Evolutionary conservation across 2,113 vertebrate genomes (phyloP), one percentile per base, ranked within the genome.

Genomic region (Actenoides hombroni): DNA sequence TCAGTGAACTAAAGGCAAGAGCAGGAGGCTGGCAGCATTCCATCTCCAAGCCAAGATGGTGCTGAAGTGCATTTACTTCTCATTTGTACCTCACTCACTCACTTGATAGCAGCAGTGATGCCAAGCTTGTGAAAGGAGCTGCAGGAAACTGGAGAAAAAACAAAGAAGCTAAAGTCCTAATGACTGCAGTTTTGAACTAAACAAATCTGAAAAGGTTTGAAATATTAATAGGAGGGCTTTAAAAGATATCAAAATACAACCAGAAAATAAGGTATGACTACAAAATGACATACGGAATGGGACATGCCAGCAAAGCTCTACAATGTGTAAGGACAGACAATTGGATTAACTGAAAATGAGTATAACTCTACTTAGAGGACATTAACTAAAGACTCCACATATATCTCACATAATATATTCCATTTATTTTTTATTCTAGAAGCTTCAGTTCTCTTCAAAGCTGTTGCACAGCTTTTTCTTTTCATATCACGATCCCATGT

Each of bases 101-200:
- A 64, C 35, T 86, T 85, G 81, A 91, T 33, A 85, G 33, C 16
- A 89, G 26, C 18, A 49, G 25, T 35, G 60, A 68, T 39, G 64
- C 16, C 16, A 94, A 73, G 35, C 1, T 21, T 86, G 73, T 5
- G 26, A 75, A 90, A 68, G 28, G 40, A 94, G 25, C 35, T 80
- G 3, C 23, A 57, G 60, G 56, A 94, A 74, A 69, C 25, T 44
- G 24, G 68, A 69, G 73, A 67, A 95, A 85, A 71, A 73, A 75
- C 95, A 75, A 73, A 2, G 71, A 25, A 74, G 21, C 4, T 67
- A 83, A 79, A 94, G 49, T 57, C 37, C 25, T 70, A 86, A 79
- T 59, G 39, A 29, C 23, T 81, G 21, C 14, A 1, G 18, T 91
- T 97, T 94, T 88, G 70, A 93, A 93, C 53, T 94, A 93, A 94